These are phyloP conservation scores for Plutella xylostella DNA, from an alignment of 2,888 invertebrate species.

Conservation along the genomic window DNA sequence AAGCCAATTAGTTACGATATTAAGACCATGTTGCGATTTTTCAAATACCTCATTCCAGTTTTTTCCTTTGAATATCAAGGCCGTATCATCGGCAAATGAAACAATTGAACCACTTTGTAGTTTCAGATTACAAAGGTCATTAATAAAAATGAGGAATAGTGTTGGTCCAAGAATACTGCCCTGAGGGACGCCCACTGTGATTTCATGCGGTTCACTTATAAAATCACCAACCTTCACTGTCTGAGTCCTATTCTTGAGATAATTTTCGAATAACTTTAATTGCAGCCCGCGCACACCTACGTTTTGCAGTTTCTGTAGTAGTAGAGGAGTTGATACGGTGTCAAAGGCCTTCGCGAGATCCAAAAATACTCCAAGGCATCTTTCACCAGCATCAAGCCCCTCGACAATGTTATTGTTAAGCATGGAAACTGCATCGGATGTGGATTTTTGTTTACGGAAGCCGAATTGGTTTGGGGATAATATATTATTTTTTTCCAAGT, in stretches of 20 bases:
- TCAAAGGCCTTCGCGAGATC: not conserved
- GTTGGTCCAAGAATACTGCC: not conserved
- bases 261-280: not conserved
- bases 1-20: too few species aligned
- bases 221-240: not conserved
- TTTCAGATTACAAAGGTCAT: not conserved
- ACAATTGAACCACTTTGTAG: not conserved
- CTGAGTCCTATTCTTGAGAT: too few species aligned
- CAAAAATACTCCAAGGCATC: not conserved
- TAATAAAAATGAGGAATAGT: not conserved
- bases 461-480: not conserved
- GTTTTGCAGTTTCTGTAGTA: not conserved
- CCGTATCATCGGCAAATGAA: not conserved
- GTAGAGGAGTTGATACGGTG: not conserved
- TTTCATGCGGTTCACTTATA: not conserved
- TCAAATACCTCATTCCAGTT: too few species aligned
- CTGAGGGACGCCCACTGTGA: not conserved
- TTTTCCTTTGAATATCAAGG: not conserved
- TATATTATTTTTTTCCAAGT: not conserved
- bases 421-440: too few species aligned
- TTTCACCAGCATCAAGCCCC: not conserved
- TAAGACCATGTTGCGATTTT: too few species aligned
- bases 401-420: not conserved
- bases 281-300: not conserved
- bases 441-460: not conserved